Evolutionary conservation across 1,140 invertebrate genomes (phyloP).

Genomic region (Adelges cooleyi): DNA sequence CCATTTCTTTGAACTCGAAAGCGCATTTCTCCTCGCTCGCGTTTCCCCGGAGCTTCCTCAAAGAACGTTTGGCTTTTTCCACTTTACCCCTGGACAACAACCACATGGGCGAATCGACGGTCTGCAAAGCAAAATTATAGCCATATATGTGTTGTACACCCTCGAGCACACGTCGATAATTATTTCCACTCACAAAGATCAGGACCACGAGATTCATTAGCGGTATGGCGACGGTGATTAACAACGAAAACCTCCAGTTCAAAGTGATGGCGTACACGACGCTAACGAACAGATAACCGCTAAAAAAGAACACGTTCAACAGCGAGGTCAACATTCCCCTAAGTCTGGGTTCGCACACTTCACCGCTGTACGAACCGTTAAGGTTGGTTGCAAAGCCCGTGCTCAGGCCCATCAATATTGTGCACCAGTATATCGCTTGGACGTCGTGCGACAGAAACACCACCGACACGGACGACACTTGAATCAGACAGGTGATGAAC

Average conservation of each 20-base stretch:
- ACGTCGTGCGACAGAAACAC: background rate
- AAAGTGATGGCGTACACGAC: background rate
- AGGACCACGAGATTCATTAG: background rate
- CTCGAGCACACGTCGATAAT: too few relatives aligned
- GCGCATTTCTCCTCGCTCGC: constrained; percentile 39
- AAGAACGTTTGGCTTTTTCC: constrained; percentile 40
- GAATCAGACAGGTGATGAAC: background rate
- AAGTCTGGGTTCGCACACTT: constrained; percentile 10
- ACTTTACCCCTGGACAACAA: constrained; percentile 42
- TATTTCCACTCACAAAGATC: background rate
- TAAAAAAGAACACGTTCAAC: constrained; percentile 13
- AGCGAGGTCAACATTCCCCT: background rate
- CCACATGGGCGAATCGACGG: constrained; percentile 58
- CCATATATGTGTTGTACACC: too few relatives aligned
- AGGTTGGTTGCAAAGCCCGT: background rate
- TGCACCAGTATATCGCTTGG: background rate
- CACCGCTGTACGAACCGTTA: constrained; percentile 3
- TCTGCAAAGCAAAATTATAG: constrained; percentile 34
- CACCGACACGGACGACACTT: background rate
- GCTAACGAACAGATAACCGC: background rate
- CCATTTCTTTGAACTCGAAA: constrained; percentile 41
- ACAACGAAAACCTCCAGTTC: background rate
- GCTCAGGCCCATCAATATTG: constrained; percentile 1
- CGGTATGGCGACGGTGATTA: background rate
- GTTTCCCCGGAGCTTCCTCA: constrained; percentile 45